phyloP scores from a whole-genome alignment of 2,888 invertebrate genomes.

The Melangyna quadrimaculata region DNA sequence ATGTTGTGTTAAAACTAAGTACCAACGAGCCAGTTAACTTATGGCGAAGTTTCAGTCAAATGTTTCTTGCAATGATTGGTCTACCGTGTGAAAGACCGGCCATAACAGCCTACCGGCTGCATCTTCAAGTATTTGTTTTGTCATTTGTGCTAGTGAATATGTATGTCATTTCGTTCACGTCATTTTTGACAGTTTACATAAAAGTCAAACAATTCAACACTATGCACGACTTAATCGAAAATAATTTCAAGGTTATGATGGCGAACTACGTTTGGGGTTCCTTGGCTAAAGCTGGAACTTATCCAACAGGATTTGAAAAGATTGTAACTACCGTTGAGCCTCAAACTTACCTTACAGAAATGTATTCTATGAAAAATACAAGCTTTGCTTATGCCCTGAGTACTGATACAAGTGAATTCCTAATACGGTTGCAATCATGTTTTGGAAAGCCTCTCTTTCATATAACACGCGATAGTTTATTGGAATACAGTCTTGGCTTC shows the following conservation, averaged over 20 bases:
- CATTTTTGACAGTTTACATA: slow-evolving; percentile 44
- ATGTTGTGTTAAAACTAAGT: background rate
- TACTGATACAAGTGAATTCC: slow-evolving; percentile 14
- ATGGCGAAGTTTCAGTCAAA: slow-evolving; percentile 29
- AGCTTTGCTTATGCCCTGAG: slow-evolving; percentile 20
- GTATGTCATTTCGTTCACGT: slow-evolving; percentile 37
- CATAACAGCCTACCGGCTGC: slow-evolving; percentile 16
- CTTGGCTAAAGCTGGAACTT: background rate
- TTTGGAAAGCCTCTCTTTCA: slow-evolving; percentile 6
- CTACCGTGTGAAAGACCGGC: background rate
- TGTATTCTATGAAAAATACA: slow-evolving; percentile 29
- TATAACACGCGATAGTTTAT: background rate
- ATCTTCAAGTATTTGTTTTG: slow-evolving; percentile 24
- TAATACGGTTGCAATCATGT: background rate
- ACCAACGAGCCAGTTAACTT: background rate
- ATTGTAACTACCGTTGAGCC: background rate
- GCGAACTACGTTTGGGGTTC: background rate
- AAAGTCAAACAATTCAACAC: slow-evolving; percentile 38
- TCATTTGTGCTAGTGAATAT: slow-evolving; percentile 35
- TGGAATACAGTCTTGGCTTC: background rate
- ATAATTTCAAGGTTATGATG: slow-evolving; percentile 33
- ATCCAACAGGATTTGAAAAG: slow-evolving; percentile 10
- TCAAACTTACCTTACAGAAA: background rate
- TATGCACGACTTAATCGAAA: slow-evolving; percentile 26
- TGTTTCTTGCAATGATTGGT: slow-evolving; percentile 8